Evolutionary conservation across 2,888 invertebrate species (phyloP), one percentile per base, ranked within the genome.

Genomic region (Brachylomia viminalis): DNA sequence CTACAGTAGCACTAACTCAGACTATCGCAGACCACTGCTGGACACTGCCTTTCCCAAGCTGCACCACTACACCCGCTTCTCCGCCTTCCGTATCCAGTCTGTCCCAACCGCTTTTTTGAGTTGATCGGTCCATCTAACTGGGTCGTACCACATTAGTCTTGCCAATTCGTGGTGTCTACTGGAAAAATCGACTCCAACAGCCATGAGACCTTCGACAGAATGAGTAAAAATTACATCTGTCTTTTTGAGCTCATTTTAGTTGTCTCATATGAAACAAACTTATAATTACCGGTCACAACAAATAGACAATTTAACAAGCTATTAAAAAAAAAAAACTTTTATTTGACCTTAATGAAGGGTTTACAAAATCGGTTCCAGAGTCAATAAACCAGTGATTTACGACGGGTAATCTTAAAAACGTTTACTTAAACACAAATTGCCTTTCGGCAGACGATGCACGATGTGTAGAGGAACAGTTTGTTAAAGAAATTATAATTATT

Each of bases 311-410:
- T 75, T 62, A 61, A 59, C 70, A 77, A 77, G 69, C 89, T 80
- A 88, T 90, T 87, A 85, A 88, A 87, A 56, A 49, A 47, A 76
- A 69, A 13, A 71, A 77, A 38, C 66, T 80, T 77, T 84, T 69
- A 82, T 79, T 83, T 68, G 54, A 76, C 65, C 75, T 71, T 88
- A 89, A 90, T 88, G 86, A 88, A 90, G 85, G 84, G 80, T 86
- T 86, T 81, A 86, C 86, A 83, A 84, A 85, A 91, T 90, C 88
- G 66, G 47, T 79, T 75, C 73, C 59, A 72, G 13, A 89, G 88
- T 91, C 91, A 92, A 92, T 92, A 91, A 91, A 89, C 74, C n/a
- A 65, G 84, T 91, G 92, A 93, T 93, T 93, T 92, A 93, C 87
- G 84, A 83, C 59, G 74, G 62, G 84, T 85, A 83, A 88, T 89